Percentiles rank a stretch among this genome's conserved stretches.
phyloP scores from a whole-genome alignment of 2,888 invertebrate species.

The Dasysyrphus tricinctus region DNA sequence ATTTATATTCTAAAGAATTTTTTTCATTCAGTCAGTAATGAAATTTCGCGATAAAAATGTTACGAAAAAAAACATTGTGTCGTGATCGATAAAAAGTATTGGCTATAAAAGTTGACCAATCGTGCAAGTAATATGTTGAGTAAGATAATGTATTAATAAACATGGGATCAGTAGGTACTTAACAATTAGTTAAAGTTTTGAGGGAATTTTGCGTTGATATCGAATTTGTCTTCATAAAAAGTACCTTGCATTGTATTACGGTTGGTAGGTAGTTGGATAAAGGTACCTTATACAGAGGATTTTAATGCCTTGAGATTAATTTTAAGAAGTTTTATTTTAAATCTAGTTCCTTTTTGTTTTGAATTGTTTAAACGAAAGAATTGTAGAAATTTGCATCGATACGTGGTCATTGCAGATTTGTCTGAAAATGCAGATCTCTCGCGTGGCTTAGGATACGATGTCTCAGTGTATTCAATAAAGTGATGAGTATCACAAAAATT shows the following conservation, averaged over 20 bases:
- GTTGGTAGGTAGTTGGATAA: too few species aligned
- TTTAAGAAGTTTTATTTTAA: too few species aligned
- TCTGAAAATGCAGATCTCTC: not conserved
- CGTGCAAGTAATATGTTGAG: conserved; percentile 33
- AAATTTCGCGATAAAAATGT: conserved; percentile 35
- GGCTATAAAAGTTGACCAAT: conserved; percentile 14
- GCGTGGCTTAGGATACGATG: not conserved
- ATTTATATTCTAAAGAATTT: conserved; percentile 47
- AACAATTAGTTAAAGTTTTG: not conserved
- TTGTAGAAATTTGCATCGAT: too few species aligned
- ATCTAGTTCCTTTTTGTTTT: too few species aligned
- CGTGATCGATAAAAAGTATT: conserved; percentile 48
- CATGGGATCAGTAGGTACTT: not conserved
- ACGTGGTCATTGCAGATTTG: too few species aligned
- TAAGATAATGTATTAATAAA: conserved; percentile 1
- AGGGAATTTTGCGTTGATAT: not conserved
- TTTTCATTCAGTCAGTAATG: conserved; percentile 9
- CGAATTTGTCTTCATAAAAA: not conserved
- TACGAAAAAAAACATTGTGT: conserved; percentile 3
- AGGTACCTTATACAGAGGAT: too few species aligned
- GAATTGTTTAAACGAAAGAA: too few species aligned
- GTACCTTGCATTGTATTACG: not conserved
- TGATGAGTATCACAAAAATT: not conserved
- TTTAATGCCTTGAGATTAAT: too few species aligned
- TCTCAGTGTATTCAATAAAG: not conserved